Conservation (phyloP, 2,797 vertebrate species). For the Acanthurus tractus region DNA sequence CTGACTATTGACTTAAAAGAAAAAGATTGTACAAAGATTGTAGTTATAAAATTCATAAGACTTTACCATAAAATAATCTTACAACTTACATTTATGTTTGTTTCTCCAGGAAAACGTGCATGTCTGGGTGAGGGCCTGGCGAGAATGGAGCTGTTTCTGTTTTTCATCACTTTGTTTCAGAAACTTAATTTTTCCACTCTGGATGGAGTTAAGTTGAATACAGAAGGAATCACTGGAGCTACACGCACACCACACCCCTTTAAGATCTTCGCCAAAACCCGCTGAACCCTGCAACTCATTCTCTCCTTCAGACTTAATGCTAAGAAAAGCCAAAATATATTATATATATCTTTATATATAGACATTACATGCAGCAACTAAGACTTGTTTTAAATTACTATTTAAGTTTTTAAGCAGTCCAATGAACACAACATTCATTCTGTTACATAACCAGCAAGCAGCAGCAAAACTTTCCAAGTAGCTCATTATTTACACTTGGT, state of each 20-base stretch:
- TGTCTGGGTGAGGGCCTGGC: constrained; percentile 90
- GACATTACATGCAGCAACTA: not conserved
- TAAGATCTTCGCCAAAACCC: constrained; percentile 77
- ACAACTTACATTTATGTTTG: not conserved
- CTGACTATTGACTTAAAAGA: not conserved
- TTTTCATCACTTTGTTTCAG: constrained; percentile 85
- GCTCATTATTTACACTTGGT: too few species aligned
- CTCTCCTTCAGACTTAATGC: not conserved
- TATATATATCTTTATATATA: not conserved
- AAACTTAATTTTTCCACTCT: constrained; percentile 87
- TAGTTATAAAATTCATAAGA: not conserved
- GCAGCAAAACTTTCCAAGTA: too few species aligned
- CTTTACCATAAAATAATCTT: not conserved
- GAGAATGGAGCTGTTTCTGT: constrained; percentile 86
- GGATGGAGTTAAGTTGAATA: constrained; percentile 62
- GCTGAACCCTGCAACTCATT: constrained; percentile 43
- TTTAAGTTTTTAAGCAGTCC: not conserved
- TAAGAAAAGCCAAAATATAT: not conserved
- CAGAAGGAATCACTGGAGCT: constrained; percentile 80
- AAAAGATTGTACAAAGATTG: too few species aligned
- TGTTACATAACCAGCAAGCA: not conserved
- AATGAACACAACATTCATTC: not conserved
- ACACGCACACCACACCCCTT: constrained; percentile 86
- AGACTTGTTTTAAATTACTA: not conserved
- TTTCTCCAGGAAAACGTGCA: constrained; percentile 85